phyloP scores from a whole-genome alignment of 2,113 vertebrate genomes.

The Pteruthius melanotis region DNA sequence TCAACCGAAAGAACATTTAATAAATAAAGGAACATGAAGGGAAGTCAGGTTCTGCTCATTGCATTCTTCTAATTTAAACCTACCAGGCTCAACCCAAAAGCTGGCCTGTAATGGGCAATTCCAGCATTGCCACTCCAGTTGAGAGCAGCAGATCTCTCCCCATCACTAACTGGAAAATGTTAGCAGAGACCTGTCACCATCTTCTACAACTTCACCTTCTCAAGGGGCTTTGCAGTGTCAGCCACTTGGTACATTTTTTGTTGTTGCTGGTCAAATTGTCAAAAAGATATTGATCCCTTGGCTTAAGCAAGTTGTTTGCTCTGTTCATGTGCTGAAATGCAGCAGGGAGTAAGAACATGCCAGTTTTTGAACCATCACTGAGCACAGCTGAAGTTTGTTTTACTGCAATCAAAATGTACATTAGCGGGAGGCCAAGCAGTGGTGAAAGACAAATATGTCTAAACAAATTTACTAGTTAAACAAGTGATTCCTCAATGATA shows the following conservation, averaged over 20 bases:
- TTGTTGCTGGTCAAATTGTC: background rate
- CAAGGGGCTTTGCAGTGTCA: background rate
- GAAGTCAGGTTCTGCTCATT: background rate
- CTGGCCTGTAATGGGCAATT: background rate
- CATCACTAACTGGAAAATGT: background rate
- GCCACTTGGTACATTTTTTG: background rate
- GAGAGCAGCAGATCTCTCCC: background rate
- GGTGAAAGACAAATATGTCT: background rate
- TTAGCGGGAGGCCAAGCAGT: background rate
- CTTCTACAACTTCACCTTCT: background rate
- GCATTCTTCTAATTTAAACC: background rate
- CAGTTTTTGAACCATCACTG: background rate
- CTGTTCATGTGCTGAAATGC: background rate
- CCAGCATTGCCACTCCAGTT: background rate
- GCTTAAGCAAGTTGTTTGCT: background rate
- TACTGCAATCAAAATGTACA: background rate
- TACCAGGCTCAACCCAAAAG: background rate
- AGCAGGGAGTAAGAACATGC: background rate
- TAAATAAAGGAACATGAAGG: background rate
- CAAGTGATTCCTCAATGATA: background rate
- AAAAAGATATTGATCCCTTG: background rate
- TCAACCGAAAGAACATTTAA: background rate
- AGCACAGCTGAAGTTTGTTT: background rate
- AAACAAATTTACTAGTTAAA: conserved; percentile 4
- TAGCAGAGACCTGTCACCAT: background rate